These are phyloP conservation scores for Drosophila melanica DNA, from an alignment of 1,140 invertebrate species.

Conservation along the genomic window DNA sequence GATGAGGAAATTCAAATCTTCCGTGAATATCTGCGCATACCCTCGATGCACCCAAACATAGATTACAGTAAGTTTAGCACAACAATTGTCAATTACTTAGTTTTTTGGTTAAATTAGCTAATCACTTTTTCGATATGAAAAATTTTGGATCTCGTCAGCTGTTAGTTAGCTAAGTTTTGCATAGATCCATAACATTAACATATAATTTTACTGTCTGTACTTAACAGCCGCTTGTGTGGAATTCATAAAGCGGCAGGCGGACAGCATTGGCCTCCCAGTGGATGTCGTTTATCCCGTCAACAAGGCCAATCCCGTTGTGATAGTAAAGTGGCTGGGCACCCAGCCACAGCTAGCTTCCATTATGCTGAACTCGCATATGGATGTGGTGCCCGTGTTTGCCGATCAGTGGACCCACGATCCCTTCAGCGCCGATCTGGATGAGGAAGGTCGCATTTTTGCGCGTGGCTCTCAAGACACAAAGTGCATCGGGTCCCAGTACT, in stretches of 20 bases:
- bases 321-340: conserved; percentile 90
- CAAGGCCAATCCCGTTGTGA: conserved; percentile 87
- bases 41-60: conserved; percentile 91
- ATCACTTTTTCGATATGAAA: too few relatives aligned
- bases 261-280: conserved; percentile 86
- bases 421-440: conserved; percentile 89
- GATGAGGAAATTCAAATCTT: conserved; percentile 90
- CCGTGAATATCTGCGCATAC: conserved; percentile 91
- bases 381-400: conserved; percentile 92
- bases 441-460: conserved; percentile 91
- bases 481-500: conserved; percentile 71
- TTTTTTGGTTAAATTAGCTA: too few relatives aligned
- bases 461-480: conserved; percentile 90
- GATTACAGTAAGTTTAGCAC: conserved; percentile 86
- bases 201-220: too few relatives aligned
- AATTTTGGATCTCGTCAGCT: too few relatives aligned
- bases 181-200: too few relatives aligned
- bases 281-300: conserved; percentile 84
- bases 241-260: conserved; percentile 88
- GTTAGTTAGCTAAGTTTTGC: too few relatives aligned
- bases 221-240: conserved; percentile 84
- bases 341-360: conserved; percentile 88
- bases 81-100: neutral
- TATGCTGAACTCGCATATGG: conserved; percentile 93
- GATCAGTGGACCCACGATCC: conserved; percentile 87